phyloP scores from a whole-genome alignment of 2,888 invertebrate species.

The Leucozona laternaria region DNA sequence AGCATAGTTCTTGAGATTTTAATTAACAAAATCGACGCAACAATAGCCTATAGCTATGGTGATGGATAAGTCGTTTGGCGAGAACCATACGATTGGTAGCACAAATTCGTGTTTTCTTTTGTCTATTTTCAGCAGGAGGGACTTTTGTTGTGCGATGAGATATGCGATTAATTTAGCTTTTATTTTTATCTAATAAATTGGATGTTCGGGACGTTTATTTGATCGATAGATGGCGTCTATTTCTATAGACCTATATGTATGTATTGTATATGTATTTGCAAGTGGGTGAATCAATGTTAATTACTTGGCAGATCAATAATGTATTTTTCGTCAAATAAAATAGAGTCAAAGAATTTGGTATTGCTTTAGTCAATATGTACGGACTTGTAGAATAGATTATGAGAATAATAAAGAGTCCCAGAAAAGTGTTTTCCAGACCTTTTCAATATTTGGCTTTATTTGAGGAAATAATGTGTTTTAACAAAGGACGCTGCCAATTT shows the following conservation, averaged over 20 bases:
- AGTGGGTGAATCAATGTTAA: constrained; percentile 8
- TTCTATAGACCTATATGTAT: not conserved
- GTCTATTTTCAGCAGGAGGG: not conserved
- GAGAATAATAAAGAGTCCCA: no score
- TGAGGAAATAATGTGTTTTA: no score
- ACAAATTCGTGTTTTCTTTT: not conserved
- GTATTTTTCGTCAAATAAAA: no score
- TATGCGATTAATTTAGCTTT: constrained; percentile 13
- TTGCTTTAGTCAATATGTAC: no score
- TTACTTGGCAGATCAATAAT: not conserved
- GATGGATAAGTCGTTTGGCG: not conserved
- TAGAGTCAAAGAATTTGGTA: no score
- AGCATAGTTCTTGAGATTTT: constrained; percentile 17
- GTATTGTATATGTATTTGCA: not conserved
- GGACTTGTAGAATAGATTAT: no score
- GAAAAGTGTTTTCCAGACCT: no score
- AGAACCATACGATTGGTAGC: constrained; percentile 11
- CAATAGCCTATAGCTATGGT: not conserved
- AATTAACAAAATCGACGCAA: constrained; percentile 11
- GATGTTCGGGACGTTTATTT: constrained; percentile 8
- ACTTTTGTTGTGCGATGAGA: constrained; percentile 3
- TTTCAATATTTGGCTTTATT: no score
- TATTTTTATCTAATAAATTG: not conserved
- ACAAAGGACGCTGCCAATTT: no score
- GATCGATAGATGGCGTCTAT: not conserved